Evolutionary conservation across 2,113 vertebrate species (phyloP).

Genomic region (Ciconia boyciana): DNA sequence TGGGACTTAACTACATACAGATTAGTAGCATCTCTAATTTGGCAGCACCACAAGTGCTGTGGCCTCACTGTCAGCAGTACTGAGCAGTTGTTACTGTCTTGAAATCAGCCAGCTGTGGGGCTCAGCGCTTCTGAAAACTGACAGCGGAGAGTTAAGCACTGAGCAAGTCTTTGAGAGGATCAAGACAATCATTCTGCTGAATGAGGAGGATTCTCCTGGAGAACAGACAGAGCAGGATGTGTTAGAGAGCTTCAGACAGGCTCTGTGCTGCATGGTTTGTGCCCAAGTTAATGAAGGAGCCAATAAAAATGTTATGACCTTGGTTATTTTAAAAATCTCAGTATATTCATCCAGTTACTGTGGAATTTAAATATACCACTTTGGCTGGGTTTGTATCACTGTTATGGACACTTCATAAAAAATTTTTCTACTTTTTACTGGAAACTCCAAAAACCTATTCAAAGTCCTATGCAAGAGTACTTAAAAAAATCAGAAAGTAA

Average conservation of each 20-base stretch:
- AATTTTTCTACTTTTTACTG: background rate
- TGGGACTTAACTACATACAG: background rate
- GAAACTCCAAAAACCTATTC: background rate
- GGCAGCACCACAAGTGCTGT: background rate
- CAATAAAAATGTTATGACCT: background rate
- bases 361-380: background rate
- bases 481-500: background rate
- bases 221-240: background rate
- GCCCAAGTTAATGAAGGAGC: background rate
- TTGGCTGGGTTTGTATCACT: background rate
- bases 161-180: background rate
- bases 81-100: background rate
- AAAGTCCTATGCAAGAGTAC: background rate
- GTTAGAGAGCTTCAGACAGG: background rate
- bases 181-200: background rate
- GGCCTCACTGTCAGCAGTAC: background rate
- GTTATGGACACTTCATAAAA: background rate
- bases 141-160: accelerated
- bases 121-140: background rate
- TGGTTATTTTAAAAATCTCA: background rate
- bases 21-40: background rate
- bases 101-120: background rate
- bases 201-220: background rate
- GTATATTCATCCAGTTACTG: background rate
- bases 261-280: background rate